Evolutionary conservation across 2,113 vertebrate species (phyloP), one percentile per base, ranked within the genome.

Genomic region (Colaptes auratus): DNA sequence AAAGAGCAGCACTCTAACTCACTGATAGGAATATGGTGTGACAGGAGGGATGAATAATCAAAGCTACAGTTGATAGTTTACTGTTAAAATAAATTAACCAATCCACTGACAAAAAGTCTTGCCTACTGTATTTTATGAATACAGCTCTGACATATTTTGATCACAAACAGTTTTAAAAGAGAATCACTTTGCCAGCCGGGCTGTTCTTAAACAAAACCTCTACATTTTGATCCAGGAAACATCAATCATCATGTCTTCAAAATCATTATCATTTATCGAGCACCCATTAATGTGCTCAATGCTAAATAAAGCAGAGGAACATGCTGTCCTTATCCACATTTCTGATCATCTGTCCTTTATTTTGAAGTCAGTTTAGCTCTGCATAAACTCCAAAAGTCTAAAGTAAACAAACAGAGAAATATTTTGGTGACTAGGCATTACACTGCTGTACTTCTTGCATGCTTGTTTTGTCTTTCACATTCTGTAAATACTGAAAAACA

Each of bases 101-200:
- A 93, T 91, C 90, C 88, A 67, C 88, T 93, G 93, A 88, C 88
- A 96, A 85, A 96, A 96, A 95, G 91, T 73, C 77, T 82, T 91
- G 90, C 67, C 82, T 96, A 79, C 74, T 73, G 42, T 89, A 97
- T 88, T 96, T 97, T 84, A 93, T 52, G 87, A 87, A 95, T 89
- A 95, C 3, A 21, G 44, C 61, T 92, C 84, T 97, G 95, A 96
- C 94, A 96, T 96, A 95, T 95, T 97, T 96, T 96, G 94, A 96
- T 97, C 92, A 80, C 84, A 93, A 96, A 94, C 93, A 96, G 88
- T 96, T 96, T 95, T 79, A 92, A 93, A 93, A 89, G 81, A 92
- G 52, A 58, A 90, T 82, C 72, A 72, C 74, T 83, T 61, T 94
- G 89, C 89, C 88, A 95, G 93, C 86, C 91, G 81, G 93, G 77